Evolutionary conservation across 2,113 vertebrate species (phyloP).

Genomic region (Vimba vimba): DNA sequence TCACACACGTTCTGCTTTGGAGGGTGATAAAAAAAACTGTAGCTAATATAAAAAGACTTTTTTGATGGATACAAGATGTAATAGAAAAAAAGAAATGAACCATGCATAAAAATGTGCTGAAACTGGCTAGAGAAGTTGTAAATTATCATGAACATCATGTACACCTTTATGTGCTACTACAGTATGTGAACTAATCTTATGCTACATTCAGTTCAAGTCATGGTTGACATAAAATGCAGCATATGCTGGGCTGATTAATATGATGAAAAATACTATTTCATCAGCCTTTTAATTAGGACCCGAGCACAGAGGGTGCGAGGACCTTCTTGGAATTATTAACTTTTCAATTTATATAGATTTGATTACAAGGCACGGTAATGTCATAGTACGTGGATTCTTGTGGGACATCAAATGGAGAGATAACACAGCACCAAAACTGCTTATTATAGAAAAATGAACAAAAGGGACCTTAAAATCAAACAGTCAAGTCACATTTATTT

Average conservation of each 20-base stretch:
- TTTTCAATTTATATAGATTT: neutral
- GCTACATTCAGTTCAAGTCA: neutral
- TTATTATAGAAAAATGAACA: neutral
- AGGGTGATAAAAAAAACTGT: neutral
- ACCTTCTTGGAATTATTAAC: neutral
- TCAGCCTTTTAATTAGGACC: neutral
- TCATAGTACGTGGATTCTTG: neutral
- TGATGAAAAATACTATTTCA: slow-evolving; percentile 4
- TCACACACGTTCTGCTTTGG: neutral
- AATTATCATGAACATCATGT: neutral
- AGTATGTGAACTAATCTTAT: neutral
- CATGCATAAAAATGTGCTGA: neutral
- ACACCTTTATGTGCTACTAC: neutral
- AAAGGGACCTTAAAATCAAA: neutral
- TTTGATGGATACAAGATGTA: neutral
- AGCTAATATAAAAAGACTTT: neutral
- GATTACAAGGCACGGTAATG: neutral
- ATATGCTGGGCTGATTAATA: slow-evolving; percentile 9
- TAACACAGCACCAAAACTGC: neutral
- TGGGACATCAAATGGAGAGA: neutral
- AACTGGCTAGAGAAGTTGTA: neutral
- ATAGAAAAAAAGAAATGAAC: neutral
- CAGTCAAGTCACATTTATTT: too few species aligned
- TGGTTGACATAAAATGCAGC: neutral
- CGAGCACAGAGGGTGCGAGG: too few species aligned